These are phyloP conservation scores for Nyctereutes procyonoides DNA, from an alignment of 2,113 vertebrate genomes.

Conservation along the genomic window DNA sequence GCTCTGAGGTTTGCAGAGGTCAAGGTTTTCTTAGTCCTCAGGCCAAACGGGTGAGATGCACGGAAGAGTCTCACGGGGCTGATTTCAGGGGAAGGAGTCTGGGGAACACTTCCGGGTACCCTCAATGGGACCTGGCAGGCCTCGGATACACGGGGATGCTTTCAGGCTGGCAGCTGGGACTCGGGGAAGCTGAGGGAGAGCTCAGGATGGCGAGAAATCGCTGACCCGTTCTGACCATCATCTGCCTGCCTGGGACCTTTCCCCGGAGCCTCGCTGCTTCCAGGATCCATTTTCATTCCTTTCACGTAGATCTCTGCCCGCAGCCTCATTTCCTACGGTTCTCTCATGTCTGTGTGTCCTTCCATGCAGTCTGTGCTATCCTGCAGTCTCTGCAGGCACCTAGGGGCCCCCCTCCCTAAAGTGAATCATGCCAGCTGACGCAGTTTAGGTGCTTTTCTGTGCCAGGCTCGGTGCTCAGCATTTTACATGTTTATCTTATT, in stretches of 20 bases:
- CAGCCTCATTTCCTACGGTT: not conserved
- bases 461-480: not conserved
- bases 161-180: not conserved
- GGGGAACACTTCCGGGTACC: not conserved
- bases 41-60: not conserved
- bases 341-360: not conserved
- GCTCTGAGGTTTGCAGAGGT: not conserved
- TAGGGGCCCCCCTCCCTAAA: not conserved
- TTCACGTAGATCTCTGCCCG: not conserved
- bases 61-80: too few species aligned
- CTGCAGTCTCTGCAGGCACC: not conserved
- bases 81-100: not conserved
- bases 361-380: not conserved
- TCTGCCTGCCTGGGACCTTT: not conserved
- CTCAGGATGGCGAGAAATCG: not conserved
- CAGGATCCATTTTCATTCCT: not conserved
- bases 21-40: not conserved
- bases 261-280: not conserved
- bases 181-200: not conserved
- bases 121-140: not conserved
- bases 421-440: not conserved
- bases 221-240: not conserved
- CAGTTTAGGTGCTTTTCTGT: not conserved
- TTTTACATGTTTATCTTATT: not conserved
- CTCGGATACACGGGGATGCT: rapidly evolving